Evolutionary conservation across 2,888 invertebrate genomes (phyloP).

Genomic region (Rhaphigaster nebulosa): DNA sequence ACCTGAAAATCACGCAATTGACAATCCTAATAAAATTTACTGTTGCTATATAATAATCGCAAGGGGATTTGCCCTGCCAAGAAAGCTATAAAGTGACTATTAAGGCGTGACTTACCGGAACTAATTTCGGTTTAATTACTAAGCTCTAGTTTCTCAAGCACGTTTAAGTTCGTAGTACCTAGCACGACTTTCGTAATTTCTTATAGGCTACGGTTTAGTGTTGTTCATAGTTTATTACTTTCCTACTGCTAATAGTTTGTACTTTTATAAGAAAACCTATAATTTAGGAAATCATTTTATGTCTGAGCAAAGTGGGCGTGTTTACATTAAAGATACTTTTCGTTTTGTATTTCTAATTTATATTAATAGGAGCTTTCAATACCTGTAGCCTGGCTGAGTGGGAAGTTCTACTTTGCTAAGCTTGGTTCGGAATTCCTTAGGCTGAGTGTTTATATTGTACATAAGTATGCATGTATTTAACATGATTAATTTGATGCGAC

Average conservation of each 20-base stretch:
- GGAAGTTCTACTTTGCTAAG: too few relatives aligned
- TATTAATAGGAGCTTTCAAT: too few relatives aligned
- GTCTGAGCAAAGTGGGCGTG: too few relatives aligned
- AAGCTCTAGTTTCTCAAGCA: not conserved
- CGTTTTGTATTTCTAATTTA: too few relatives aligned
- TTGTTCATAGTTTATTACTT: not conserved
- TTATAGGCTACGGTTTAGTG: not conserved
- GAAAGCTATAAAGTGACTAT: not conserved
- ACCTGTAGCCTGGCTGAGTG: too few relatives aligned
- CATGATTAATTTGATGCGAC: too few relatives aligned
- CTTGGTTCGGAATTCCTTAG: too few relatives aligned
- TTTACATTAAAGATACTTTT: too few relatives aligned
- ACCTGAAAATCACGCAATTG: not conserved
- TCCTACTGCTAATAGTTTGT: not conserved
- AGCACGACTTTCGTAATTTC: not conserved
- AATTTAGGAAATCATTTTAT: too few relatives aligned
- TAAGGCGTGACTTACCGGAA: constrained; percentile 14
- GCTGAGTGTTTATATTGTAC: too few relatives aligned
- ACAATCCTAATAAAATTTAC: not conserved
- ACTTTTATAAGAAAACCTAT: too few relatives aligned
- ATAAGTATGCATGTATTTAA: too few relatives aligned
- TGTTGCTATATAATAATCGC: not conserved
- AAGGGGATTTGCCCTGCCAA: not conserved
- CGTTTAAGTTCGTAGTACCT: not conserved
- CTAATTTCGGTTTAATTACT: constrained; percentile 25